Conservation (phyloP, 2,888 invertebrate species). For the Drosophila paranaensis region DNA sequence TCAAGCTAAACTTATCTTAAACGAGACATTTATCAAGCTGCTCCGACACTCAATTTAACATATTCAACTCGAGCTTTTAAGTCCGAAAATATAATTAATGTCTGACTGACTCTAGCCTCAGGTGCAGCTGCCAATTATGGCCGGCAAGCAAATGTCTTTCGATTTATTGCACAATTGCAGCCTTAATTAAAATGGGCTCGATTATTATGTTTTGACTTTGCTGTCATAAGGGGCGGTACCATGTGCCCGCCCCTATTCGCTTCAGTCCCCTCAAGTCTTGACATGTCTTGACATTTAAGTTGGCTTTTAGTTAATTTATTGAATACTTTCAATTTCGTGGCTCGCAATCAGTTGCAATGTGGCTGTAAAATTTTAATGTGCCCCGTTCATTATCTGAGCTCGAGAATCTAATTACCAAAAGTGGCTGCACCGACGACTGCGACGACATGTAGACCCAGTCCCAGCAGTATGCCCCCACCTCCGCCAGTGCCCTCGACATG, state of each 20-base stretch:
- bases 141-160: conserved; percentile 21
- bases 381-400: conserved; percentile 72
- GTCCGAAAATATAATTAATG: conserved; percentile 13
- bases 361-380: conserved; percentile 80
- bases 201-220: conserved; percentile 26
- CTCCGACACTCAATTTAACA: neutral
- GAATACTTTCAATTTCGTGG: conserved; percentile 62
- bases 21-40: neutral
- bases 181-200: conserved; percentile 23
- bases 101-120: conserved; percentile 5
- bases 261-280: neutral
- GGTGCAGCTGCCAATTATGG: conserved; percentile 29
- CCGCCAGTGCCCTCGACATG: neutral
- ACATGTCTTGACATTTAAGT: conserved; percentile 56
- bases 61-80: neutral
- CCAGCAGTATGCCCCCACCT: conserved; percentile 8
- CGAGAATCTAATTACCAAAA: conserved; percentile 78
- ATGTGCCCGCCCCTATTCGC: conserved; percentile 9
- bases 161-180: conserved; percentile 51
- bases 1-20: neutral
- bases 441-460: conserved; percentile 28
- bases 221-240: conserved; percentile 33
- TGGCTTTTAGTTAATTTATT: conserved; percentile 76
- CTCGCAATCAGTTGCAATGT: conserved; percentile 28
- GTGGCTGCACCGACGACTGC: conserved; percentile 58